phyloP scores from a whole-genome alignment of 2,113 vertebrate species.

The Catharus bicknelli region DNA sequence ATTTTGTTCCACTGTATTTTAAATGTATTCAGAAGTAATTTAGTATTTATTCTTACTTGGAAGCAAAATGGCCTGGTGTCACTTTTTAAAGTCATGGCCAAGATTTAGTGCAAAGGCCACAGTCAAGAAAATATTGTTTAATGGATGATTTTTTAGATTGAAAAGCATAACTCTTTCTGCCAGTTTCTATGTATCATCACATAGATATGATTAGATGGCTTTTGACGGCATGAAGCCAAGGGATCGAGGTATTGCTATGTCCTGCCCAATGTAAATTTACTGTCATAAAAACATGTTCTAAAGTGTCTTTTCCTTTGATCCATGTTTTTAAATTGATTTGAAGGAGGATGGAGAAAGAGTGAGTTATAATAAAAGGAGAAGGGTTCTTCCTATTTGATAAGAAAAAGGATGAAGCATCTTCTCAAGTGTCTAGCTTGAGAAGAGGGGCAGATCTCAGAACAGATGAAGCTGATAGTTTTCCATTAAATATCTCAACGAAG shows the following conservation, averaged over 20 bases:
- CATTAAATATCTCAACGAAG: neutral
- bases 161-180: neutral
- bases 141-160: neutral
- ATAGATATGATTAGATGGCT: neutral
- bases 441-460: neutral
- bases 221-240: neutral
- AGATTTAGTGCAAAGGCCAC: neutral
- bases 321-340: conserved; percentile 16
- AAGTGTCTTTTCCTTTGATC: conserved; percentile 15
- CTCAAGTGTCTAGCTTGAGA: neutral
- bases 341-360: neutral
- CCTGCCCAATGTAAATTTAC: neutral
- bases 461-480: neutral
- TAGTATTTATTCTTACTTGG: neutral
- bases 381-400: neutral
- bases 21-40: neutral
- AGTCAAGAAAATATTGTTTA: neutral
- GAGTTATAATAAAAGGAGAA: neutral
- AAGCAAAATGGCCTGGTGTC: neutral
- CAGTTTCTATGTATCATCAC: neutral
- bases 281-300: neutral
- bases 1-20: neutral
- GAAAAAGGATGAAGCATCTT: neutral
- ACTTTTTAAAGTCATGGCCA: neutral
- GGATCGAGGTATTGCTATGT: neutral